A percentile compares a stretch with the other conserved stretches of the same genome.
Evolutionary conservation across 2,888 invertebrate species (phyloP).

Genomic region (Escarpia spicata): DNA sequence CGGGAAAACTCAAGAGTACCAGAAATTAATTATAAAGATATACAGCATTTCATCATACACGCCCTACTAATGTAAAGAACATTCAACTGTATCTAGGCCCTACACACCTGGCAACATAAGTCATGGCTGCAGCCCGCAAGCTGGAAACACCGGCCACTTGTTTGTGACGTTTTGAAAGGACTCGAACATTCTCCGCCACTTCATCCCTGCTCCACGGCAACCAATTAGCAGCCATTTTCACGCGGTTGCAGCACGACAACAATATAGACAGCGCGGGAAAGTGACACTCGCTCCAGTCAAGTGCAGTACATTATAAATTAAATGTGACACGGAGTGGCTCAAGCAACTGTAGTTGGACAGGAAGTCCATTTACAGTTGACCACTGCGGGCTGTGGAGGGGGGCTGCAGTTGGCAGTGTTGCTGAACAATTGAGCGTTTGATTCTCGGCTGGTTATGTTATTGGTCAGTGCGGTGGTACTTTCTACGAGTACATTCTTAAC

Average conservation of each 20-base stretch:
- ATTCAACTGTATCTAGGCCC: not conserved
- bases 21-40: too few relatives aligned
- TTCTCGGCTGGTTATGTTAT: not conserved
- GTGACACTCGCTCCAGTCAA: not conserved
- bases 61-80: not conserved
- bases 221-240: constrained; percentile 4
- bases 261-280: not conserved
- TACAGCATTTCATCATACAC: too few relatives aligned
- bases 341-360: not conserved
- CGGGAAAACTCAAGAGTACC: too few relatives aligned
- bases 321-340: not conserved
- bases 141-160: not conserved
- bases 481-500: not conserved
- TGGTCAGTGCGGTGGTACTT: not conserved
- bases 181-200: not conserved
- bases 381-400: not conserved
- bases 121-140: not conserved
- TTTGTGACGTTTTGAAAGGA: not conserved
- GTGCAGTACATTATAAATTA: not conserved
- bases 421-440: not conserved
- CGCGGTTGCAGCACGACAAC: not conserved
- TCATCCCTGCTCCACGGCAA: not conserved
- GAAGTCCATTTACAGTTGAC: not conserved
- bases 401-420: not conserved
- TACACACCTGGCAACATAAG: not conserved